Base-by-base conservation (phyloP, 1,140 invertebrate genomes). In the Sinonovacula constricta region DNA sequence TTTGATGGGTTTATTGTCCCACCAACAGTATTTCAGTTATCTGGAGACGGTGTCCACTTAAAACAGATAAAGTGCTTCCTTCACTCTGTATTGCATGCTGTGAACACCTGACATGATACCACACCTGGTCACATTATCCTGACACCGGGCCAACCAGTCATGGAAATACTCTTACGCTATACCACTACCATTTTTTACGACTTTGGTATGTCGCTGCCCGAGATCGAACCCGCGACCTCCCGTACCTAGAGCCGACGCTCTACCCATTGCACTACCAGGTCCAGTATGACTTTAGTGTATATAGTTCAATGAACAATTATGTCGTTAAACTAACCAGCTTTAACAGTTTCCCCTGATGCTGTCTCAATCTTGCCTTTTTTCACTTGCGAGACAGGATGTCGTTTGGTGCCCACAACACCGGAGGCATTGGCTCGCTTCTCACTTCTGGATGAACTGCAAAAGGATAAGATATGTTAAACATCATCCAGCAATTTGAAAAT, bases 331-430 rank as follows among this genome's bases (percentile, higher is more conserved):
- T 45, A 59, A 70, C 68, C 68, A 34, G n/a, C 33, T 45, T 45
- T 45, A 18, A 45, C 18, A 10, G 39, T 45, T 45, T 45, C 39
- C 39, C 39, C 39, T 10, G 39, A 45, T 45, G 39, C 39, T 28
- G 68, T 59, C 15, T 70, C 66, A 18, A 75, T 75, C 36, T 80
- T 83, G 45, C 39, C 39, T 45, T 45, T 45, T 18, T 45, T 45
- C 39, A 45, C 39, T 18, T 45, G 39, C 7, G 89, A 87, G 51
- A 88, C 81, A 10, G 90, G 90, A 83, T 91, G 88, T 31, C 90
- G 81, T 78, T 90, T 89, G 70, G 87, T 85, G 5, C 84, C 86
- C 33, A 89, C 84, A 33, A 84, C 87, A 3, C 87, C 89, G 39
- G 88, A 84, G 28, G 81, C 85, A 74, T 89, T 88, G 5, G 87